These are phyloP conservation scores for Allacma fusca DNA, from an alignment of 2,888 invertebrate species.

Conservation along the genomic window DNA sequence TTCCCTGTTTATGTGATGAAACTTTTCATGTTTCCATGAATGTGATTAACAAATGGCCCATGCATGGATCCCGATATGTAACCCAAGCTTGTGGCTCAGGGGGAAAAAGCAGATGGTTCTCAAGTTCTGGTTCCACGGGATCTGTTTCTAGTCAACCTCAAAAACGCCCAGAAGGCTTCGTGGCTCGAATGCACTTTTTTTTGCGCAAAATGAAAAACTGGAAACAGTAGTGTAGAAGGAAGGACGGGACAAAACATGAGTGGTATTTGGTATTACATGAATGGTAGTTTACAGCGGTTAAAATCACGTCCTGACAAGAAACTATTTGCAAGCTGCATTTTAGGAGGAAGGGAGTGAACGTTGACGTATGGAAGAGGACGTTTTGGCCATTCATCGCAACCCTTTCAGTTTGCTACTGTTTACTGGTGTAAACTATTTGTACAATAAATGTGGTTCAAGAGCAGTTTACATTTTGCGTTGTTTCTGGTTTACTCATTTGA, in stretches of 20 bases:
- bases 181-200: constrained; percentile 21
- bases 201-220: background rate
- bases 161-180: constrained; percentile 11
- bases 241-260: background rate
- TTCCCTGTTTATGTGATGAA: background rate
- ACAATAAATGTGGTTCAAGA: constrained; percentile 34
- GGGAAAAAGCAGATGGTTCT: constrained; percentile 28
- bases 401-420: background rate
- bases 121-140: background rate
- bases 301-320: background rate
- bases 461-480: constrained; percentile 26
- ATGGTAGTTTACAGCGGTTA: background rate
- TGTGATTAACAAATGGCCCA: background rate
- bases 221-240: background rate
- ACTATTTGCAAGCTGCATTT: constrained; percentile 26
- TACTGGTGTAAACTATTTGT: constrained; percentile 16
- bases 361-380: constrained; percentile 14
- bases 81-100: background rate
- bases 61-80: background rate
- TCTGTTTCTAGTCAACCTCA: constrained; percentile 13
- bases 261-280: background rate
- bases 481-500: constrained; percentile 14
- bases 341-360: constrained; percentile 20
- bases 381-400: constrained; percentile 27
- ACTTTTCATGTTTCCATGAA: background rate